Conservation (phyloP, 2,888 invertebrate species). For the Lepidocyrtinus sp. region DNA sequence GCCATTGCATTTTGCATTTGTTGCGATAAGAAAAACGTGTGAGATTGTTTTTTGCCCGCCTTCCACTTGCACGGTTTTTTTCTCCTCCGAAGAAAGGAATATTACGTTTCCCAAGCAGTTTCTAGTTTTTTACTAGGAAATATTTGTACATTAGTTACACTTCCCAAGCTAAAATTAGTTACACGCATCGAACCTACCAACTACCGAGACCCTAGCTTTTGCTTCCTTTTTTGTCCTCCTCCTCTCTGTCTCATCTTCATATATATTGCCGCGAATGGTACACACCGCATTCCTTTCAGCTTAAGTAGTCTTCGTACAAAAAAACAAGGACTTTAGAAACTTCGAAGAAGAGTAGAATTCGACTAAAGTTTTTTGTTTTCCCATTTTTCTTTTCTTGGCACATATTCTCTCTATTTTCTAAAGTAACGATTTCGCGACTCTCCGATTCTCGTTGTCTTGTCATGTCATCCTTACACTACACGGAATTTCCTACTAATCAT, state of each 20-base stretch:
- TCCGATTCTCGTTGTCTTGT: neutral
- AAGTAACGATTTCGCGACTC: neutral
- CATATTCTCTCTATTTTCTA: neutral
- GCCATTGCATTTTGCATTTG: too few species aligned
- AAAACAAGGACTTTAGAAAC: too few species aligned
- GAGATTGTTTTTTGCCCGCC: too few species aligned
- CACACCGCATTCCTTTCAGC: conserved; percentile 7
- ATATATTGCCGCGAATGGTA: neutral
- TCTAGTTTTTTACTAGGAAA: too few species aligned
- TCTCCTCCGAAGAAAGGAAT: too few species aligned
- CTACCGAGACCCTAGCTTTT: neutral
- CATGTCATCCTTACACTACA: neutral
- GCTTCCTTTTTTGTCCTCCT: neutral
- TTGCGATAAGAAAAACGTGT: neutral
- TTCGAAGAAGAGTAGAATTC: too few species aligned
- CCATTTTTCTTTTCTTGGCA: conserved; percentile 1
- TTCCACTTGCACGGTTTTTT: too few species aligned
- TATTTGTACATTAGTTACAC: conserved; percentile 6
- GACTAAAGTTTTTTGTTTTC: neutral
- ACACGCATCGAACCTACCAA: neutral
- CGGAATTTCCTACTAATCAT: conserved; percentile 18
- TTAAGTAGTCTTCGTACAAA: conserved; percentile 5
- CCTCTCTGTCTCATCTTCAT: too few species aligned
- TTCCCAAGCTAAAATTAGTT: neutral
- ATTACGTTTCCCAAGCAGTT: too few species aligned